These are phyloP conservation scores for Notothenia coriiceps DNA, from an alignment of 2,113 vertebrate genomes.

Conservation along the genomic window DNA sequence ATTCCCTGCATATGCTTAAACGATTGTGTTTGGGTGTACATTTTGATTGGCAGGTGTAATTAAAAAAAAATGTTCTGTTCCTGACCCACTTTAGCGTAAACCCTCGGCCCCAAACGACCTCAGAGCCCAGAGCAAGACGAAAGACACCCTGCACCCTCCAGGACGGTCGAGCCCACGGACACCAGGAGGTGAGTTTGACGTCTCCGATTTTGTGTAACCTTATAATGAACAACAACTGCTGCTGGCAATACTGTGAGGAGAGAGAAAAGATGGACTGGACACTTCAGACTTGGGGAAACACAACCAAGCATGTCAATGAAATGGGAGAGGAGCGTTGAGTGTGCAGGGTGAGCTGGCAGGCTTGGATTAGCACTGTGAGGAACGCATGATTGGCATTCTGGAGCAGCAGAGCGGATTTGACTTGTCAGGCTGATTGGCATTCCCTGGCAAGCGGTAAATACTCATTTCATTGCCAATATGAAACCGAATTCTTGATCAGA, in stretches of 20 bases:
- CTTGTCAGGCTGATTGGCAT: constrained; percentile 60
- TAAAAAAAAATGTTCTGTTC: not conserved
- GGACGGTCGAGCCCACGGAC: constrained; percentile 40
- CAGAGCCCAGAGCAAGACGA: constrained; percentile 64
- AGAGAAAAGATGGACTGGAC: constrained; percentile 17
- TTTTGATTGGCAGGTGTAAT: not conserved
- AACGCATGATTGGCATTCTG: constrained; percentile 66
- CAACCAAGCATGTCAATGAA: constrained; percentile 49
- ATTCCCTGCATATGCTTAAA: not conserved
- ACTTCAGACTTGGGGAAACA: constrained; percentile 20
- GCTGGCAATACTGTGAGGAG: constrained; percentile 15
- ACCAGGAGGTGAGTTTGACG: constrained; percentile 73
- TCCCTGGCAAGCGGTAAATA: constrained; percentile 46
- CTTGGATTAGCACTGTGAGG: constrained; percentile 57
- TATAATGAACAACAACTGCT: constrained; percentile 28
- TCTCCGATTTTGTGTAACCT: constrained; percentile 7
- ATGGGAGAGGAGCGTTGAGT: constrained; percentile 56
- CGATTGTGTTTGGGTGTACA: not conserved
- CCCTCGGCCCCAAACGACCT: constrained; percentile 66
- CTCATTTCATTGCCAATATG: constrained; percentile 43
- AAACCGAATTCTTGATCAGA: constrained; percentile 62
- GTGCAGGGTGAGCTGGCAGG: constrained; percentile 48
- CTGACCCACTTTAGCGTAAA: constrained; percentile 70
- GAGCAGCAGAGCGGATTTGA: constrained; percentile 60
- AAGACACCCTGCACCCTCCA: constrained; percentile 78